Conservation (phyloP, 2,888 invertebrate genomes). For the Eucera pruinosa region DNA sequence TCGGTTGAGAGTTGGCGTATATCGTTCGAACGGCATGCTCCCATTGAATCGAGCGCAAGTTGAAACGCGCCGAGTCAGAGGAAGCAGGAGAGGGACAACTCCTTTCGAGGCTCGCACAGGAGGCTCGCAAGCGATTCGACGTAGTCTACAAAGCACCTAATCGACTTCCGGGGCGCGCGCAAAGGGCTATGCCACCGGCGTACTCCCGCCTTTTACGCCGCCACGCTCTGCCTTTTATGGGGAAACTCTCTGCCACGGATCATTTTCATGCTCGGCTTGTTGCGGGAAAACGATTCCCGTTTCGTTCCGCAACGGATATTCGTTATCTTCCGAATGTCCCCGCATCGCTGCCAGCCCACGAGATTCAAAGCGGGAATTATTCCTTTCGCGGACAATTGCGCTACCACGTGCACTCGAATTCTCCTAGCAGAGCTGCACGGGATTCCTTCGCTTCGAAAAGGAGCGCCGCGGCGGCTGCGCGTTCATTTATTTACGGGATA, state of each 20-base stretch:
- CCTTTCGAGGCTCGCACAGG: constrained; percentile 51
- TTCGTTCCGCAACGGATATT: background rate
- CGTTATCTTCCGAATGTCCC: constrained; percentile 2
- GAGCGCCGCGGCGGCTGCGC: no score
- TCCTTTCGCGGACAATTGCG: background rate
- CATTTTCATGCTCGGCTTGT: constrained; percentile 58
- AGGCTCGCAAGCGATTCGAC: constrained; percentile 54
- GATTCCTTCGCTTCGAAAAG: no score
- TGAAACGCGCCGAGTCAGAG: constrained; percentile 3
- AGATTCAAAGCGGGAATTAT: background rate
- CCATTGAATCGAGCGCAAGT: constrained; percentile 56
- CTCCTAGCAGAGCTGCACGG: no score
- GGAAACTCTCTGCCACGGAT: constrained; percentile 18
- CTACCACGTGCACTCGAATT: background rate
- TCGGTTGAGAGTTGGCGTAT: constrained; percentile 22
- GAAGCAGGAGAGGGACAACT: constrained; percentile 33
- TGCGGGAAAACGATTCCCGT: constrained; percentile 12
- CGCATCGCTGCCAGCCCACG: background rate
- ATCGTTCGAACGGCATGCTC: constrained; percentile 30
- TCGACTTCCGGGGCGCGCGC: constrained; percentile 61
- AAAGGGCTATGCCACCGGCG: constrained; percentile 6
- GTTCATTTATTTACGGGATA: no score
- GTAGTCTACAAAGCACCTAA: constrained; percentile 49
- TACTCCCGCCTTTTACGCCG: constrained; percentile 37
- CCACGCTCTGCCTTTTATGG: constrained; percentile 41